Evolutionary conservation across 2,113 vertebrate species (phyloP).

Genomic region (Pachyramphus minor): DNA sequence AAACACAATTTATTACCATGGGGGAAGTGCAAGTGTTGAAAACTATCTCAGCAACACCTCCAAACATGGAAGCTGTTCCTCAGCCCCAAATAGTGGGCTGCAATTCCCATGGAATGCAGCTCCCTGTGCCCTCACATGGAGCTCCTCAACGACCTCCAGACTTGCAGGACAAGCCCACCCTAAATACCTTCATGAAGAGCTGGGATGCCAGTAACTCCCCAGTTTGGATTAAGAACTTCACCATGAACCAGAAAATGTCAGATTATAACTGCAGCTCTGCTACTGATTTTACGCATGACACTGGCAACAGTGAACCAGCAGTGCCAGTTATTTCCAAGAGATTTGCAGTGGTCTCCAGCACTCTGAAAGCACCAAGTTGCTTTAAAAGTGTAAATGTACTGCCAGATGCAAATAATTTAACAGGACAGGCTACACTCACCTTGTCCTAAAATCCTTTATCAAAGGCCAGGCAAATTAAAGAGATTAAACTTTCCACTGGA

Average conservation of each 20-base stretch:
- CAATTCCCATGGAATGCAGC: accelerated
- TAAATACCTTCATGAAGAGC: not conserved
- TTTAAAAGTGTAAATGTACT: not conserved
- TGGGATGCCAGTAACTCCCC: not conserved
- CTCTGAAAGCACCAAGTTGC: not conserved
- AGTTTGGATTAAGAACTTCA: not conserved
- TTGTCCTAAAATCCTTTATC: not conserved
- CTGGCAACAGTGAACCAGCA: not conserved
- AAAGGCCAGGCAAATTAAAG: not conserved
- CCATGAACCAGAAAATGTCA: not conserved
- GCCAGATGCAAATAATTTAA: not conserved
- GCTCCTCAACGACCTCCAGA: accelerated
- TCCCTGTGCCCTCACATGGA: accelerated
- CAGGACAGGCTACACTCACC: not conserved
- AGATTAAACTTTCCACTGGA: not conserved
- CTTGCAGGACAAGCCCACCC: not conserved
- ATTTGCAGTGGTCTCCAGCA: not conserved
- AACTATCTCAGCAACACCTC: not conserved
- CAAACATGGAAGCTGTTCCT: not conserved
- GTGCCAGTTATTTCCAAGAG: accelerated
- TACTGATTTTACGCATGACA: accelerated
- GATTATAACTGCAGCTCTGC: not conserved
- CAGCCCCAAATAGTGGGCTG: not conserved
- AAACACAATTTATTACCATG: not conserved
- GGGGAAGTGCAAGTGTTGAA: not conserved